Evolutionary conservation across 2,113 vertebrate species (phyloP).

Genomic region (Onychorhynchus coronatus): DNA sequence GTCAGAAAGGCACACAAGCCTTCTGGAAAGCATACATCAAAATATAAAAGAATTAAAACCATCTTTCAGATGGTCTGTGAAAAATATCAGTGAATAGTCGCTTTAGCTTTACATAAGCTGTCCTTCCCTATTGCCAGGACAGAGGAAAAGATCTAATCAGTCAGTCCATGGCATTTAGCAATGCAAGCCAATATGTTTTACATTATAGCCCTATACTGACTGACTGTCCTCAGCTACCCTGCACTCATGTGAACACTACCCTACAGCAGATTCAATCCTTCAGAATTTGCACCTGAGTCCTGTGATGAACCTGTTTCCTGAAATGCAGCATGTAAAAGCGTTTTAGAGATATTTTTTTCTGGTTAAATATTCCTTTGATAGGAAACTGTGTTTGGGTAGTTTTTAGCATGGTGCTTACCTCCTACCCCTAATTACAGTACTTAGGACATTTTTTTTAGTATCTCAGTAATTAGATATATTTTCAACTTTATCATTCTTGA

Average conservation of each 20-base stretch:
- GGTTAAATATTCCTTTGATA: not conserved
- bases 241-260: not conserved
- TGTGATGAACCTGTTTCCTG: not conserved
- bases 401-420: not conserved
- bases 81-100: not conserved
- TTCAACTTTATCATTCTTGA: not conserved
- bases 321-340: not conserved
- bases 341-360: not conserved
- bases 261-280: not conserved
- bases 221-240: not conserved
- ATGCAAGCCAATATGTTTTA: not conserved
- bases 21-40: not conserved
- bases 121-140: not conserved
- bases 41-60: not conserved
- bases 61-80: not conserved
- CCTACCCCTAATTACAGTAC: not conserved
- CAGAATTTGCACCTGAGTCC: not conserved
- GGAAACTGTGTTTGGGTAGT: not conserved
- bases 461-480: not conserved
- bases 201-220: not conserved
- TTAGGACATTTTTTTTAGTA: not conserved
- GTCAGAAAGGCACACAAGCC: not conserved
- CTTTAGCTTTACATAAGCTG: not conserved
- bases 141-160: not conserved
- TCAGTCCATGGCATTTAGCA: not conserved